phyloP scores from a whole-genome alignment of 2,888 invertebrate species.

The Pheosia gnoma region DNA sequence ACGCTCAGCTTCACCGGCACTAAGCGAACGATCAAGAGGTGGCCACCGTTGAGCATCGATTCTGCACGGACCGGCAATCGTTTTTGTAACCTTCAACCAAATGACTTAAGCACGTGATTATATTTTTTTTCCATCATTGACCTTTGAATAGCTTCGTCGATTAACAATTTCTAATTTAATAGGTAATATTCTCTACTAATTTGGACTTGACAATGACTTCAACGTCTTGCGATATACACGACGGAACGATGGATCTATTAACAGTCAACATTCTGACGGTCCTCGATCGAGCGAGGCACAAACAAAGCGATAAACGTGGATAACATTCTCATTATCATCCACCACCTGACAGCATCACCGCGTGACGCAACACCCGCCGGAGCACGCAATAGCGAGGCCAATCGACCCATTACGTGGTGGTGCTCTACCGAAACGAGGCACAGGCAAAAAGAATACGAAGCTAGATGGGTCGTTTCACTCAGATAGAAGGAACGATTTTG shows the following conservation, averaged over 20 bases:
- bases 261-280: slow-evolving; percentile 5
- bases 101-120: background rate
- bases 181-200: background rate
- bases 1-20: slow-evolving; percentile 30
- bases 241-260: background rate
- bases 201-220: background rate
- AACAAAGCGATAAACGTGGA: slow-evolving; percentile 32
- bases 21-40: slow-evolving; percentile 39
- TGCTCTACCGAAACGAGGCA: slow-evolving; percentile 30
- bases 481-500: background rate
- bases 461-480: background rate
- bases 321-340: slow-evolving; percentile 35
- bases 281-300: slow-evolving; percentile 26
- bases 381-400: slow-evolving; percentile 48
- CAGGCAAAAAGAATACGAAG: slow-evolving; percentile 4
- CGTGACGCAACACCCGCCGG: slow-evolving; percentile 45
- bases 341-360: slow-evolving; percentile 36
- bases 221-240: background rate
- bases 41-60: slow-evolving; percentile 25
- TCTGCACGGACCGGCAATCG: slow-evolving; percentile 18
- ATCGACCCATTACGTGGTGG: slow-evolving; percentile 44
- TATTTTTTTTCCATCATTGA: slow-evolving; percentile 16
- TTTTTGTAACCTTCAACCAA: slow-evolving; percentile 10
- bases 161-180: no score
- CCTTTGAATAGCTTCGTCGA: slow-evolving; percentile 8